Percentiles rank a stretch among this genome's conserved stretches.
Evolutionary conservation across 1,140 invertebrate genomes (phyloP).

Genomic region (Ceratosolen solmsi): DNA sequence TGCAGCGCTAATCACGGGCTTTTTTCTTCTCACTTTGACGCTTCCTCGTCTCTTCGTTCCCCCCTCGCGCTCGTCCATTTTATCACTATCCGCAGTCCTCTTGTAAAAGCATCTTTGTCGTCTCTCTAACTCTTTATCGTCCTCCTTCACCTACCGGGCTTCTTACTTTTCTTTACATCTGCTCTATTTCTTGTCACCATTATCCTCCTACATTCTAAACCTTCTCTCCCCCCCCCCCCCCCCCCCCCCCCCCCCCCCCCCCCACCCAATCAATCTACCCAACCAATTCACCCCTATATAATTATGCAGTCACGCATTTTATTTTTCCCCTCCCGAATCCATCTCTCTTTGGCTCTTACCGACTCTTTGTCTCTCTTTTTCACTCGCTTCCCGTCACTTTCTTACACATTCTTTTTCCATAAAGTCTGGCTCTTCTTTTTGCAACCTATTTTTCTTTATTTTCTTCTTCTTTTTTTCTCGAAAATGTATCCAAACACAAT

Average conservation of each 20-base stretch:
- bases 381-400: not conserved
- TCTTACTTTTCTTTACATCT: too few relatives aligned
- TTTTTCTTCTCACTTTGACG: not conserved
- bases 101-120: not conserved
- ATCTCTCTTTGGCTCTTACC: too few relatives aligned
- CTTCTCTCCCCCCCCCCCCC: too few relatives aligned
- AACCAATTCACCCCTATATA: not conserved
- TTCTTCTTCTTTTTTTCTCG: not conserved
- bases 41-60: not conserved
- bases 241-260: too few relatives aligned
- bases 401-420: constrained; percentile 1
- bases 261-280: too few relatives aligned
- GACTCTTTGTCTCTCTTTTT: constrained; percentile 1
- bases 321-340: not conserved
- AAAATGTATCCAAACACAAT: not conserved
- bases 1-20: too few relatives aligned
- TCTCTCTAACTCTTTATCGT: not conserved
- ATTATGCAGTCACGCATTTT: not conserved
- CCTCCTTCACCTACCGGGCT: not conserved
- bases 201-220: too few relatives aligned
- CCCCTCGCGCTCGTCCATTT: not conserved
- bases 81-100: not conserved
- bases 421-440: not conserved
- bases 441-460: not conserved
- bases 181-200: too few relatives aligned